phyloP scores from a whole-genome alignment of 2,888 invertebrate species.

The Phanerotoma sp. region DNA sequence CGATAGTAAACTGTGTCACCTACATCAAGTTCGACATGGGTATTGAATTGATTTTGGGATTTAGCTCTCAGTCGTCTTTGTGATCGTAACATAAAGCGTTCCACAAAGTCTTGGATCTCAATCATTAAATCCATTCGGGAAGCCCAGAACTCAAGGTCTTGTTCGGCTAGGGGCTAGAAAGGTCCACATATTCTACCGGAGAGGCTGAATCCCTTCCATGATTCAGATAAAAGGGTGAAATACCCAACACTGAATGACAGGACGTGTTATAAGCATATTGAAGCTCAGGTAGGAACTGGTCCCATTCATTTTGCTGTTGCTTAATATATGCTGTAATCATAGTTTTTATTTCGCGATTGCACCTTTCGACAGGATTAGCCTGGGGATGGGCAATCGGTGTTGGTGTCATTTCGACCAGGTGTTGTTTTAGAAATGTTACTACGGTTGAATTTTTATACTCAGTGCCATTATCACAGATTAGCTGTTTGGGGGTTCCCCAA shows the following conservation, averaged over 20 bases:
- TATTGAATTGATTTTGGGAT: slow-evolving; percentile 4
- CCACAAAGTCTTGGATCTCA: slow-evolving; percentile 23
- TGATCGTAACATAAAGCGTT: slow-evolving; percentile 13
- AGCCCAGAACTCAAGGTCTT: slow-evolving; percentile 3
- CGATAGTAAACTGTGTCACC: slow-evolving; percentile 14
- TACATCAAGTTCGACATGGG: slow-evolving; percentile 7
- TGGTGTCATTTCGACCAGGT: background rate
- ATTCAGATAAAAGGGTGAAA: slow-evolving; percentile 28
- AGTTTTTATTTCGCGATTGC: slow-evolving; percentile 23
- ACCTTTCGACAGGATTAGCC: slow-evolving; percentile 19
- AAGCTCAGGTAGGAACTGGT: slow-evolving; percentile 24
- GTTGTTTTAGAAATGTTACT: background rate
- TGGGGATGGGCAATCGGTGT: too few species aligned
- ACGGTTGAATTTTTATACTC: background rate
- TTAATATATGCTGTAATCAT: slow-evolving; percentile 23
- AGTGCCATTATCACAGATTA: slow-evolving; percentile 15
- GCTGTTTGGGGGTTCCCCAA: slow-evolving; percentile 9
- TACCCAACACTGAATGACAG: slow-evolving; percentile 23
- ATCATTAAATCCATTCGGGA: slow-evolving; percentile 23
- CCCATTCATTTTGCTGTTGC: slow-evolving; percentile 26
- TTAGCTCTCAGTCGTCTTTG: slow-evolving; percentile 11
- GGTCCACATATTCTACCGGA: background rate
- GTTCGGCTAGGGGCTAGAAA: background rate
- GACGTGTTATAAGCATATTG: slow-evolving; percentile 28
- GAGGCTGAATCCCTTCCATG: slow-evolving; percentile 25